Evolutionary conservation across 2,113 vertebrate genomes (phyloP).

Genomic region (Columba livia): DNA sequence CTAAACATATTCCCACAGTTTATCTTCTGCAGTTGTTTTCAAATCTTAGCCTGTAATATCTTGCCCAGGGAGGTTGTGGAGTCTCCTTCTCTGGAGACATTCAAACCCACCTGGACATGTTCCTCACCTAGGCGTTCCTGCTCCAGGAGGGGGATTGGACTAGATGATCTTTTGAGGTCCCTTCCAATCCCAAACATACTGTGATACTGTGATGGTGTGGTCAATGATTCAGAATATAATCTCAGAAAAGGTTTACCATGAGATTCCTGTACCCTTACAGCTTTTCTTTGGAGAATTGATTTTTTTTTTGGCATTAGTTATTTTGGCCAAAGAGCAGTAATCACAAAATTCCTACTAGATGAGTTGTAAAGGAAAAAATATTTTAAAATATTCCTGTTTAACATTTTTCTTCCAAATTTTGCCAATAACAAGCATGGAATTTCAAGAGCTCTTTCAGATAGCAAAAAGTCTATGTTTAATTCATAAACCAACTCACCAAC

Average conservation of each 20-base stretch:
- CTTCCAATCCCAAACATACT: too few species aligned
- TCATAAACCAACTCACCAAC: neutral
- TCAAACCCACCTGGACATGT: too few species aligned
- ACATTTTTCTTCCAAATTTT: neutral
- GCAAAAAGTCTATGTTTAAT: neutral
- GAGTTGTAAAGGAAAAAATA: neutral
- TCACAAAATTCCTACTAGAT: neutral
- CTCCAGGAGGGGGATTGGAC: too few species aligned
- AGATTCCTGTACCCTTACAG: neutral
- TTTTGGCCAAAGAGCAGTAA: neutral
- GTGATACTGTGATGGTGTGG: neutral
- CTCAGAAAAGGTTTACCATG: neutral
- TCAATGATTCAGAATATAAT: neutral
- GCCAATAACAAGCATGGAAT: neutral
- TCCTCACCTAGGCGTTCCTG: too few species aligned
- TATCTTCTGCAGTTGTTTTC: neutral
- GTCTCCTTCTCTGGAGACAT: too few species aligned
- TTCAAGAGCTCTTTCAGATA: neutral
- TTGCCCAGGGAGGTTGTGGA: too few species aligned
- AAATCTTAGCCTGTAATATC: neutral
- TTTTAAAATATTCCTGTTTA: neutral
- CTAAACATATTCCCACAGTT: neutral
- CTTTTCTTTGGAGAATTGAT: neutral
- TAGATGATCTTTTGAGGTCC: too few species aligned
- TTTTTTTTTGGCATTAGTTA: neutral